These are phyloP conservation scores for Pyxicephalus adspersus DNA, from an alignment of 2,113 vertebrate species.

Conservation along the genomic window DNA sequence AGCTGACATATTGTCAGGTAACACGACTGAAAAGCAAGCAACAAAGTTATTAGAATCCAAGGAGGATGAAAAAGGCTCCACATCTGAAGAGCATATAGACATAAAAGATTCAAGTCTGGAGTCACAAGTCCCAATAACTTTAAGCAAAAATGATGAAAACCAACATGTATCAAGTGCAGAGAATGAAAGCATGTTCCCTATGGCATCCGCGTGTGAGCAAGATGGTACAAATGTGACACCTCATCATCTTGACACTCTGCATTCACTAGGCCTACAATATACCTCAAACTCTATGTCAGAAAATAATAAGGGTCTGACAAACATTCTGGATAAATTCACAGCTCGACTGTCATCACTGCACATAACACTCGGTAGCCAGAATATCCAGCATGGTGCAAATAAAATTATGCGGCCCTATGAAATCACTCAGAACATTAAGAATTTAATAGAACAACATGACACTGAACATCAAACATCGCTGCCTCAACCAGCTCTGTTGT, in stretches of 20 bases:
- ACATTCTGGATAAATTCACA: constrained; percentile 69
- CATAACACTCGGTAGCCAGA: constrained; percentile 63
- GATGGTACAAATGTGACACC: constrained; percentile 54
- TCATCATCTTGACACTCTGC: constrained; percentile 53
- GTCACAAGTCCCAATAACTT: neutral
- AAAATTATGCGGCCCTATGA: constrained; percentile 3
- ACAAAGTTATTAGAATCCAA: neutral
- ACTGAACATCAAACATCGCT: neutral
- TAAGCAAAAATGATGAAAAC: constrained; percentile 58
- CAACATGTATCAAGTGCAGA: constrained; percentile 72
- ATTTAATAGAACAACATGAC: neutral
- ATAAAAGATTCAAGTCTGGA: neutral
- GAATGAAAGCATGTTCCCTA: constrained; percentile 66
- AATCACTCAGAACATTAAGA: constrained; percentile 1
- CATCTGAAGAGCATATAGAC: neutral
- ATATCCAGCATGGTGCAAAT: neutral
- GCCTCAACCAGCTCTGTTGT: neutral
- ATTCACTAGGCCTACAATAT: constrained; percentile 50
- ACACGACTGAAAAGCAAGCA: neutral
- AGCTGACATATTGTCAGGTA: neutral
- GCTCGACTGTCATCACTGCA: constrained; percentile 73
- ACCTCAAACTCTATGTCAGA: constrained; percentile 63
- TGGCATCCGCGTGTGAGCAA: constrained; percentile 60
- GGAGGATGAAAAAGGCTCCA: too few relatives aligned
- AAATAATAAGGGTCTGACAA: constrained; percentile 63